phyloP scores from a whole-genome alignment of 1,140 invertebrate species.

The Drosophila obscura region DNA sequence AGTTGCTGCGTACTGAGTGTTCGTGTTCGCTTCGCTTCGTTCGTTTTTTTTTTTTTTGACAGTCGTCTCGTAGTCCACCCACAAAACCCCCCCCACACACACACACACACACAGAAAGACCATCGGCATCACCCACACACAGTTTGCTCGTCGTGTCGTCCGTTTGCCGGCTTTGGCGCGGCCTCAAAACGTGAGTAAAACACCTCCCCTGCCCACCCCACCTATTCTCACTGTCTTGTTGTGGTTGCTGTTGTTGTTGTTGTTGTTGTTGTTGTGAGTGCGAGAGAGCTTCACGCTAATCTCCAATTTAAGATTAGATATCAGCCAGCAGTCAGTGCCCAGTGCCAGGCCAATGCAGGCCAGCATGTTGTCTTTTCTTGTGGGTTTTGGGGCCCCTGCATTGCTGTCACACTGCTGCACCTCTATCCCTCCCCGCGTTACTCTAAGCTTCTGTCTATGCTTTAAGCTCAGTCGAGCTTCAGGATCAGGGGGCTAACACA shows the following conservation, averaged over 20 bases:
- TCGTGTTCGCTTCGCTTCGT: constrained; percentile 26
- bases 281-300: constrained; percentile 56
- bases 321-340: constrained; percentile 10
- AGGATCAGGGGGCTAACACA: not conserved
- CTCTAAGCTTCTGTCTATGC: constrained; percentile 22
- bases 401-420: constrained; percentile 9
- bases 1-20: constrained; percentile 52
- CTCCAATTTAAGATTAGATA: constrained; percentile 73
- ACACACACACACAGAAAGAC: not conserved
- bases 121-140: constrained; percentile 24
- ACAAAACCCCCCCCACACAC: too few relatives aligned
- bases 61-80: too few relatives aligned
- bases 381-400: not conserved
- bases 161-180: constrained; percentile 58
- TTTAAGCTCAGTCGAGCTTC: not conserved
- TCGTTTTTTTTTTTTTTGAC: constrained; percentile 2
- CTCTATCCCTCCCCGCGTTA: too few relatives aligned
- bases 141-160: constrained; percentile 24
- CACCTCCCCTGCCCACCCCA: not conserved
- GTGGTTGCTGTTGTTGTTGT: constrained; percentile 14
- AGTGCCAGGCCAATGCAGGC: not conserved
- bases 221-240: not conserved
- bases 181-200: constrained; percentile 59
- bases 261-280: constrained; percentile 19
- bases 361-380: not conserved